Base-by-base conservation (phyloP, 2,113 vertebrate species). In the Pristiophorus japonicus region DNA sequence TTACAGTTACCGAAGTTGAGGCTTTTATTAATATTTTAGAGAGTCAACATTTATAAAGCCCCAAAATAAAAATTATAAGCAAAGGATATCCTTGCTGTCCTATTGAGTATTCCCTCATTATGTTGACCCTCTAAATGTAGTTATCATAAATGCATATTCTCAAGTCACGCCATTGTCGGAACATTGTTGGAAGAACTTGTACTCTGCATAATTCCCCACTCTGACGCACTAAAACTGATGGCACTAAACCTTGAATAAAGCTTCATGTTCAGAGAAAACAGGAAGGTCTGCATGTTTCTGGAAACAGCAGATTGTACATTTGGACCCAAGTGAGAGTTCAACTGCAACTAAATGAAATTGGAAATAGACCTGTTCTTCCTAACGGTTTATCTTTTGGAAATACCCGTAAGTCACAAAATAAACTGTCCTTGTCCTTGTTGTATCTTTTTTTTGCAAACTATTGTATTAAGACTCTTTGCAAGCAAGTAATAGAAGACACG, bases 211-310 rank as follows among this genome's bases (percentile, higher is more conserved):
- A 24, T 12, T 47, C 22, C n/a, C 12, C 7, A 65, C 30, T 47
- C 38, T 45, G 63, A 73, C 65, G 24, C 65, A 94, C 12, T 94
- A 47, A 94, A 47, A 20, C 24, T 27, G 11, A 10, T 70, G 66
- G 42, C 45, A 1, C 51, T 47, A 94, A 51, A 51, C 59, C 65
- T 34, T 51, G 93, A 67, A 92, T 63, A 51, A 5, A 0, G 24
- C 24, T 51, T 70, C 65, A 70, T 70, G 11, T 70, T 94, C 66
- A 34, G 5, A 94, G 66, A 63, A 92, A 92, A 70, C 93, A 94
- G 93, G 93, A 94, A 94, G 93, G 45, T 73, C 38, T 45, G 93
- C 27, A 27, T 47, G 45, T 27, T 70, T n/a, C 66, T 94, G 93
- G 66, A 42, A 70, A 11, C 10, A 4, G 4, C 73, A 55, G 55